Conservation (phyloP, 2,113 vertebrate species). For the Sinocyclocheilus grahami region DNA sequence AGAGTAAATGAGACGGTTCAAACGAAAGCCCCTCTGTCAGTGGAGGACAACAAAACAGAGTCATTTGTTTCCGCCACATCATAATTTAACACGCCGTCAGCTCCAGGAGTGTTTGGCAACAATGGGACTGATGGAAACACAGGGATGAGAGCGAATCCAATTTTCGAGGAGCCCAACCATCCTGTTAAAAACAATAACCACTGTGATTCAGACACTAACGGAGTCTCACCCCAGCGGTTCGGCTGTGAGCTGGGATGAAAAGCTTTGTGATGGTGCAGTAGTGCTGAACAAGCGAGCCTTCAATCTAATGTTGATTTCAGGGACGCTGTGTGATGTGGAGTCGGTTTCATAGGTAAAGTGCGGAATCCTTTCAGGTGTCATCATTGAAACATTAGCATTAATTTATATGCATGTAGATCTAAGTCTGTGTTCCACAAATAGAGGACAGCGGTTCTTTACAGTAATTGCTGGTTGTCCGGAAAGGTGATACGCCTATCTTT, state of each 20-base stretch:
- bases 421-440: background rate
- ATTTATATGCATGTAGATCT: slow-evolving; percentile 2
- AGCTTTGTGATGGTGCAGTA: background rate
- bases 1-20: slow-evolving; percentile 55
- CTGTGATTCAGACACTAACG: background rate
- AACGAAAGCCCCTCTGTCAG: slow-evolving; percentile 50
- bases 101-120: slow-evolving; percentile 21
- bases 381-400: slow-evolving; percentile 7
- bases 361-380: background rate
- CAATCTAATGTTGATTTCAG: slow-evolving; percentile 12
- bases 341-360: background rate
- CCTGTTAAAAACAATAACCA: slow-evolving; percentile 28
- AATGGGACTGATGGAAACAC: slow-evolving; percentile 31
- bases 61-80: slow-evolving; percentile 54
- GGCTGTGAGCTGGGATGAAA: background rate
- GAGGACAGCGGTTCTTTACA: slow-evolving; percentile 28
- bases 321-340: background rate
- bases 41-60: slow-evolving; percentile 44
- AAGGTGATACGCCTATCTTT: slow-evolving; percentile 42
- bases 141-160: background rate
- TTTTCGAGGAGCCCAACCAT: slow-evolving; percentile 30
- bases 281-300: background rate
- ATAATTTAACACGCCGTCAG: slow-evolving; percentile 59
- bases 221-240: slow-evolving; percentile 5
- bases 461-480: slow-evolving; percentile 50